Evolutionary conservation across 2,113 vertebrate genomes (phyloP).

Genomic region (Phrynocephalus versicolor): DNA sequence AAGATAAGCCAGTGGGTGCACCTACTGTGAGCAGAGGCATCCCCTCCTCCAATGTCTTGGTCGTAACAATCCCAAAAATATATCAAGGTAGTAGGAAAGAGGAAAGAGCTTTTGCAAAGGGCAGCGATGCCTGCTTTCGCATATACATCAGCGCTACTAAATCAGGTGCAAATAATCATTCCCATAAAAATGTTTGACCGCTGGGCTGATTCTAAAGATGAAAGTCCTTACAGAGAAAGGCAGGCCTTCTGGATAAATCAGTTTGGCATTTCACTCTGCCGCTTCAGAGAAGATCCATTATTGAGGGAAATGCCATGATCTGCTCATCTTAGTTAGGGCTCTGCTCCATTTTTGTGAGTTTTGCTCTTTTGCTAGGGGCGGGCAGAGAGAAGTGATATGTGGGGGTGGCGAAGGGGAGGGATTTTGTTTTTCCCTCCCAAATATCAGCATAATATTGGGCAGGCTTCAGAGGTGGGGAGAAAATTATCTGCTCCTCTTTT

Average conservation of each 20-base stretch:
- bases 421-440: not conserved
- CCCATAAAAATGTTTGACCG: constrained; percentile 40
- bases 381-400: not conserved
- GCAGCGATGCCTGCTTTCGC: not conserved
- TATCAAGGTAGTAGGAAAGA: not conserved
- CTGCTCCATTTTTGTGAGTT: not conserved
- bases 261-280: not conserved
- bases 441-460: not conserved
- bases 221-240: not conserved
- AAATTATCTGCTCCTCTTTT: too few species aligned
- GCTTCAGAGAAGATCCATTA: not conserved
- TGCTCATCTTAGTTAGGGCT: too few species aligned
- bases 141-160: not conserved
- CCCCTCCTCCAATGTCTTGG: not conserved
- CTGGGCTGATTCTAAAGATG: constrained; percentile 35
- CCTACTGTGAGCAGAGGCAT: too few species aligned
- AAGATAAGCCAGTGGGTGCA: too few species aligned
- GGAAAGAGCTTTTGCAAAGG: not conserved
- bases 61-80: not conserved
- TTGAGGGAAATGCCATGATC: not conserved
- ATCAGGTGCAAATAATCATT: constrained; percentile 22
- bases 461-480: too few species aligned
- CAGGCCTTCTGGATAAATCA: not conserved
- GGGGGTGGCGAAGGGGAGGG: not conserved
- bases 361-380: not conserved